Evolutionary conservation across 1,140 invertebrate species (phyloP).

Genomic region (Hyles vespertilio): DNA sequence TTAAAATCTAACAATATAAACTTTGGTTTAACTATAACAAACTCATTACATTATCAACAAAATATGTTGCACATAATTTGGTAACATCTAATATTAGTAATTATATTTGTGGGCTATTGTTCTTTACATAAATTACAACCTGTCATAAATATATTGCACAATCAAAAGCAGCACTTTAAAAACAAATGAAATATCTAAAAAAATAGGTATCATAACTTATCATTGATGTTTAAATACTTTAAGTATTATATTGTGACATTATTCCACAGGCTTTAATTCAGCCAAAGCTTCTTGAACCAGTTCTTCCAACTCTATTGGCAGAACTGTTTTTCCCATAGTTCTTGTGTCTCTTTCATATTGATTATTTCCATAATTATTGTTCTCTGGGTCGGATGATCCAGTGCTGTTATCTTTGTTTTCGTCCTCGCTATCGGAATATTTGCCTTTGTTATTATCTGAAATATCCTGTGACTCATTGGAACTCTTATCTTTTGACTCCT

Average conservation of each 20-base stretch:
- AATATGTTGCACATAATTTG: too few relatives aligned
- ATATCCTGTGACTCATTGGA: constrained; percentile 25
- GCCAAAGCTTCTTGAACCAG: constrained; percentile 68
- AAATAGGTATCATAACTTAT: too few relatives aligned
- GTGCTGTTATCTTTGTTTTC: constrained; percentile 19
- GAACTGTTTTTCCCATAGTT: constrained; percentile 41
- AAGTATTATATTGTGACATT: background rate
- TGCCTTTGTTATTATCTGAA: constrained; percentile 24
- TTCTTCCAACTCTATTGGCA: constrained; percentile 63
- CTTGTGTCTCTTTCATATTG: constrained; percentile 18
- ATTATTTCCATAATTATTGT: constrained; percentile 11
- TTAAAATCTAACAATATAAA: too few relatives aligned
- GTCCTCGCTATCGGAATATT: constrained; percentile 48
- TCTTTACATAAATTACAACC: too few relatives aligned
- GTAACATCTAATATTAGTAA: too few relatives aligned
- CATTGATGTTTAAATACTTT: too few relatives aligned
- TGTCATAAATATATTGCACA: too few relatives aligned
- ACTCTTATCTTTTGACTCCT: constrained; percentile 50
- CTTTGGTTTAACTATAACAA: too few relatives aligned
- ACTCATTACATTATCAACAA: background rate
- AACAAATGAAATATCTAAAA: too few relatives aligned
- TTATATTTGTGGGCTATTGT: too few relatives aligned
- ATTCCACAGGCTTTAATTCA: constrained; percentile 48
- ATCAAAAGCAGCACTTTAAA: too few relatives aligned
- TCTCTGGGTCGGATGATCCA: constrained; percentile 9